Evolutionary conservation across 2,888 invertebrate genomes (phyloP), one percentile per base, ranked within the genome.

Genomic region (Anoplius nigerrimus): DNA sequence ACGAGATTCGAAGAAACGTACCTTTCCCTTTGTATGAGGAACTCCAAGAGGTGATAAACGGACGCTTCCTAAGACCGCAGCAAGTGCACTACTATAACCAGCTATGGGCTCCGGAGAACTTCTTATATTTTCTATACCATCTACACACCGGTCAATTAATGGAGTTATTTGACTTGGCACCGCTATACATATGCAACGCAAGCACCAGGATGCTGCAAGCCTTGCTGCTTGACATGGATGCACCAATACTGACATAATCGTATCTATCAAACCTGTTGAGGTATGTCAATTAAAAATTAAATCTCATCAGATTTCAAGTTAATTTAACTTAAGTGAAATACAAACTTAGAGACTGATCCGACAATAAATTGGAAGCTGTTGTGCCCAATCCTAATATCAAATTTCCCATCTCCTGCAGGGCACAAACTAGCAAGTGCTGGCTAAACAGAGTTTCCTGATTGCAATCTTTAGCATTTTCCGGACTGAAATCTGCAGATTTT

Each of bases 11-110:
- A 27, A 22, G 13, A n/a, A 16, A 62, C 48, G 78, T 79, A 98
- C 95, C 91, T 99, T 98, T 73, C 98, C 98, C 83, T 98, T 97
- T 27, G 96, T 97, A 89, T 98, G 98, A 0, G 99, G 99, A 48
- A 98, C 95, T 18, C 99, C 98, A 15, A 98, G 90, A 0, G 97
- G 96, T 1, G 97, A 98, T 59, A 95, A 92, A 54, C 95, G 93
- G 0, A 97, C 96, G 62, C 98, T 96, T 20, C 98, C 98, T 56
- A 99, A 90, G 70, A 99, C 94, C 0, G 98, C 97, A 27, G 98
- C 96, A 73, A 99, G 90, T 0, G 98, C 98, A 83, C 95, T 94
- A 82, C 98, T 97, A 86, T 98, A 98, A 5, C 99, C 96, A 90
- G 95, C 92, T 69, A 96, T 94, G 27, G 95, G 95, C 88, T 96